phyloP scores from a whole-genome alignment of 2,888 invertebrate genomes.

The Lysandra coridon region DNA sequence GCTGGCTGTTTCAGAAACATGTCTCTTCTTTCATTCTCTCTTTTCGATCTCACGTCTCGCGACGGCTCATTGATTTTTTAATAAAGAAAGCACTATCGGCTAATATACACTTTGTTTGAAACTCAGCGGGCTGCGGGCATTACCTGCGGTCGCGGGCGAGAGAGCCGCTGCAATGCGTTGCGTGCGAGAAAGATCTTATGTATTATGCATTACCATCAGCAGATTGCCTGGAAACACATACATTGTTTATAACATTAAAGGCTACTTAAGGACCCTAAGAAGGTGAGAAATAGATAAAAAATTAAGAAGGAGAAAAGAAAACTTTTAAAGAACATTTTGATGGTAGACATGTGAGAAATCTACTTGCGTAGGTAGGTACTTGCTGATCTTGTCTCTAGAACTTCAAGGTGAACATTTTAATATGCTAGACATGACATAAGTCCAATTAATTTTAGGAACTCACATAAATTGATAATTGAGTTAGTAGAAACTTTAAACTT shows the following conservation, averaged over 20 bases:
- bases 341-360: no score
- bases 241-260: conserved; percentile 2
- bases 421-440: conserved; percentile 8
- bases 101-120: conserved; percentile 54
- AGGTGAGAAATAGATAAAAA: background rate
- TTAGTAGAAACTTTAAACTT: conserved; percentile 7
- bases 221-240: conserved; percentile 22
- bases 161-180: conserved; percentile 59
- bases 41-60: background rate
- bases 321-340: no score
- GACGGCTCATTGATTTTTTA: background rate
- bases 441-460: background rate
- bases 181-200: conserved; percentile 64
- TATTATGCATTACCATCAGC: conserved; percentile 55
- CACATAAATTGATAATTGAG: conserved; percentile 10
- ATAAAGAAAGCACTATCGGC: conserved; percentile 24
- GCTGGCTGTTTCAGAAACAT: background rate
- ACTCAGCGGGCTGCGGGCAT: conserved; percentile 63
- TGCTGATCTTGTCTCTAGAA: no score
- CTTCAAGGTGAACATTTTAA: conserved; percentile 13
- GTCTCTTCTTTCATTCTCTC: background rate
- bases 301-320: background rate
- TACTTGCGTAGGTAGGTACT: no score
- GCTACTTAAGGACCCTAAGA: background rate
- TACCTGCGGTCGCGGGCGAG: conserved; percentile 62